Conservation (phyloP, 1,140 invertebrate genomes). For the Caenorhabditis inopinata region DNA sequence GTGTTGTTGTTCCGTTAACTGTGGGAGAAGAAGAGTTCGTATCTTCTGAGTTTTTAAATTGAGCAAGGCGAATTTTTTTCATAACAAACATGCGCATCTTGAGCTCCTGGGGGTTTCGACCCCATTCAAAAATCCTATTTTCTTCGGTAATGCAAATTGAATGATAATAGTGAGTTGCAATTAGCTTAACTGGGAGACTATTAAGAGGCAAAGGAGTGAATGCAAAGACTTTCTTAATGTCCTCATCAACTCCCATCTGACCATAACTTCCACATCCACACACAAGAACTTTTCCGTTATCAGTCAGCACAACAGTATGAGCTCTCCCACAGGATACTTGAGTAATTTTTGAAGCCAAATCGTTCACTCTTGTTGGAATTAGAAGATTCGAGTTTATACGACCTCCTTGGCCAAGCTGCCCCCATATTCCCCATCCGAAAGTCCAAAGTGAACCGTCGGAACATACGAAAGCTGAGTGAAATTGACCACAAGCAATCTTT, state of each 20-base stretch:
- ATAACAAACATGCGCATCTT: conserved; percentile 48
- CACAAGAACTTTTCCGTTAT: conserved; percentile 18
- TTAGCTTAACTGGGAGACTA: not conserved
- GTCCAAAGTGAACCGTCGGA: conserved; percentile 54
- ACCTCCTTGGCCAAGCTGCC: conserved; percentile 52
- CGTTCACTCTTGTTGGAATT: conserved; percentile 29
- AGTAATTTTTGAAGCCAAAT: not conserved
- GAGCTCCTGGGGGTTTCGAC: conserved; percentile 43
- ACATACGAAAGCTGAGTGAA: conserved; percentile 57
- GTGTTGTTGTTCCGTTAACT: not conserved
- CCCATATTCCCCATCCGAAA: conserved; percentile 58
- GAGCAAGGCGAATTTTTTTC: conserved; percentile 31
- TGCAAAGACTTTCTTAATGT: conserved; percentile 23
- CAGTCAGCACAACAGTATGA: conserved; percentile 37
- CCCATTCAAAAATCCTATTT: conserved; percentile 43
- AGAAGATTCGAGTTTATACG: not conserved
- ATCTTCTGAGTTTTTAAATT: conserved; percentile 27
- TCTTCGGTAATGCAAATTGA: conserved; percentile 35
- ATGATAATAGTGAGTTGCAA: conserved; percentile 39
- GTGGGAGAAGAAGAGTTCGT: not conserved
- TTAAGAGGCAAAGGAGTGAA: conserved; percentile 16
- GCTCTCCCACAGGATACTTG: conserved; percentile 36
- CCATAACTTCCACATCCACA: conserved; percentile 40
- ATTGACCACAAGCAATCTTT: conserved; percentile 55
- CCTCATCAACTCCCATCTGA: conserved; percentile 36